These are phyloP conservation scores for Adela reaumurella DNA, from an alignment of 2,888 invertebrate species.

Conservation along the genomic window DNA sequence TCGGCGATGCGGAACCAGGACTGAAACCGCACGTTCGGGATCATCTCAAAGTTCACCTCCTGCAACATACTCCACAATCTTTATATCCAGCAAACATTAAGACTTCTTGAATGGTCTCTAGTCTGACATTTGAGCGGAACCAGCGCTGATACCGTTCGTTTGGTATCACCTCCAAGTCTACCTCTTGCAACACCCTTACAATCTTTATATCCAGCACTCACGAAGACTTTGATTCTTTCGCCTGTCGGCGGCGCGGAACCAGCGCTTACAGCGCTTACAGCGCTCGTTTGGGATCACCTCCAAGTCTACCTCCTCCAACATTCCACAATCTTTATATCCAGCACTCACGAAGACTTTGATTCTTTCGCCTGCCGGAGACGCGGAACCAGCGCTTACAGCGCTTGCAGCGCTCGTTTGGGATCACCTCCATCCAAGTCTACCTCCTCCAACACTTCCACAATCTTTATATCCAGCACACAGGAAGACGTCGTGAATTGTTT, in stretches of 20 bases:
- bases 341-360: conserved; percentile 89
- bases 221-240: conserved; percentile 86
- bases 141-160: conserved; percentile 89
- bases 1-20: conserved; percentile 91
- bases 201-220: conserved; percentile 93
- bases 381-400: conserved; percentile 93
- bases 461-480: conserved; percentile 92
- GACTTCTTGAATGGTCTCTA: conserved; percentile 88
- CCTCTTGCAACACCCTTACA: conserved; percentile 70
- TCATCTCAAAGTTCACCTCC: background rate
- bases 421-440: conserved; percentile 83
- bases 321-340: conserved; percentile 91
- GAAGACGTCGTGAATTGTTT: conserved; percentile 88
- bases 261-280: conserved; percentile 88
- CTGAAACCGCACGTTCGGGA: no score
- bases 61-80: conserved; percentile 39
- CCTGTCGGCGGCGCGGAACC: conserved; percentile 88
- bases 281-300: conserved; percentile 86
- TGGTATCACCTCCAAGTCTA: conserved; percentile 82
- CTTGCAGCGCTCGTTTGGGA: conserved; percentile 87
- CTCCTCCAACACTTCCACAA: conserved; percentile 72
- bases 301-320: conserved; percentile 74
- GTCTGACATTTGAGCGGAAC: conserved; percentile 85
- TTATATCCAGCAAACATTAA: conserved; percentile 92
- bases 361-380: conserved; percentile 84